Percentiles rank a stretch among this genome's conserved stretches.
Conservation (phyloP, 2,113 vertebrate genomes). For the Nibea coibor region DNA sequence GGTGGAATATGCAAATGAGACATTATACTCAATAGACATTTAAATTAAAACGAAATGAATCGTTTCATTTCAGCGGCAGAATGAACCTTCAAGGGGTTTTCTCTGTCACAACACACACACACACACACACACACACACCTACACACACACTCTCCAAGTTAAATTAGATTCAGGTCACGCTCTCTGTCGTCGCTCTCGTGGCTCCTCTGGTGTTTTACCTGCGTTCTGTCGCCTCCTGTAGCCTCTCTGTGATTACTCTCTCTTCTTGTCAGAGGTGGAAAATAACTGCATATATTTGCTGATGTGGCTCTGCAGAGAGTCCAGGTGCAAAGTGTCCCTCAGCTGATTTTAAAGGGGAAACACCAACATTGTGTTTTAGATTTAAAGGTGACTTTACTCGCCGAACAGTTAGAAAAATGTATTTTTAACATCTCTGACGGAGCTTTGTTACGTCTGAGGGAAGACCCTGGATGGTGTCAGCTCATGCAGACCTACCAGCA, state of each 20-base stretch:
- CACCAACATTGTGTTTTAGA: no score
- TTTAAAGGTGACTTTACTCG: neutral
- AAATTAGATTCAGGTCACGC: conserved; percentile 33
- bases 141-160: neutral
- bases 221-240: neutral
- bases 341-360: neutral
- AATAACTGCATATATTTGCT: neutral
- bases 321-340: neutral
- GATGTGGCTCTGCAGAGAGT: neutral
- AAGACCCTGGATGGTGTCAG: no score
- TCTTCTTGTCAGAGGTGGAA: neutral
- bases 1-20: conserved; percentile 68
- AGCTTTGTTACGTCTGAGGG: neutral
- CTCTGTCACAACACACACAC: neutral
- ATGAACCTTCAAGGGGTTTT: conserved; percentile 37
- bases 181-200: neutral
- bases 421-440: neutral
- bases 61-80: conserved; percentile 51
- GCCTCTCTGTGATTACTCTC: neutral
- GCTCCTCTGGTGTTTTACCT: conserved; percentile 26
- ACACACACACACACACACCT: neutral
- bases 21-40: conserved; percentile 50
- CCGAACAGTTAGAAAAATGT: neutral
- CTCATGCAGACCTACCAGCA: no score
- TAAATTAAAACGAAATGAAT: conserved; percentile 67